These are phyloP conservation scores for Psilopogon haemacephalus DNA, from an alignment of 2,113 vertebrate genomes.

Conservation along the genomic window DNA sequence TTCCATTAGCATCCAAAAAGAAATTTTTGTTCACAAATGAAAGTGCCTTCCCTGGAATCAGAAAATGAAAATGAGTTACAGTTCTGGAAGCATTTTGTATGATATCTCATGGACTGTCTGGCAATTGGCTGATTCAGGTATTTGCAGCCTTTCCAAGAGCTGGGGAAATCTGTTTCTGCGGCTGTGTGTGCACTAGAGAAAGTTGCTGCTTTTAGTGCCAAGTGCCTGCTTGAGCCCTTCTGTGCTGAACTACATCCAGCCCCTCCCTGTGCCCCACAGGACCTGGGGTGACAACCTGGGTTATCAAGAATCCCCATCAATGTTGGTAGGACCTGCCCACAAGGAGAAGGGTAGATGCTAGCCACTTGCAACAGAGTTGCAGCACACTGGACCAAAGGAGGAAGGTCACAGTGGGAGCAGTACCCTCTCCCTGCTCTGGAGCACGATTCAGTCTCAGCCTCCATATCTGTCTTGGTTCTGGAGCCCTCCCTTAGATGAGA, in stretches of 20 bases:
- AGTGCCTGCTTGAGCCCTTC: background rate
- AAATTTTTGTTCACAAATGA: conserved; percentile 91
- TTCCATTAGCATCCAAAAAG: conserved; percentile 91
- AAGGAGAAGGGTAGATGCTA: background rate
- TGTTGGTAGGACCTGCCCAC: accelerated
- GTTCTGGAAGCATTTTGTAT: background rate
- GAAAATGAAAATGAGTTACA: background rate
- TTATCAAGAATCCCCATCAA: accelerated
- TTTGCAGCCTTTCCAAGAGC: background rate
- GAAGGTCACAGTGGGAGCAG: background rate
- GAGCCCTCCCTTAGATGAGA: background rate
- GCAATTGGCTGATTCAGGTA: background rate
- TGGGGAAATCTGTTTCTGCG: background rate
- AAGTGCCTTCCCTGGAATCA: conserved; percentile 87
- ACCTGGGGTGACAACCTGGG: background rate
- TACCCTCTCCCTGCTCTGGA: background rate
- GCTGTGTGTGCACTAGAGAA: background rate
- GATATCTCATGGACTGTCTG: background rate
- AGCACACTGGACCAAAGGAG: accelerated
- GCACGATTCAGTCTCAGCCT: background rate
- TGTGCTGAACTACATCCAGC: background rate
- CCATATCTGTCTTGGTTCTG: background rate
- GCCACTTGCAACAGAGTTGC: accelerated
- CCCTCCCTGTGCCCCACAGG: background rate
- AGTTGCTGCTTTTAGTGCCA: background rate